Evolutionary conservation across 2,113 vertebrate species (phyloP).

Genomic region (Crotalus tigris): DNA sequence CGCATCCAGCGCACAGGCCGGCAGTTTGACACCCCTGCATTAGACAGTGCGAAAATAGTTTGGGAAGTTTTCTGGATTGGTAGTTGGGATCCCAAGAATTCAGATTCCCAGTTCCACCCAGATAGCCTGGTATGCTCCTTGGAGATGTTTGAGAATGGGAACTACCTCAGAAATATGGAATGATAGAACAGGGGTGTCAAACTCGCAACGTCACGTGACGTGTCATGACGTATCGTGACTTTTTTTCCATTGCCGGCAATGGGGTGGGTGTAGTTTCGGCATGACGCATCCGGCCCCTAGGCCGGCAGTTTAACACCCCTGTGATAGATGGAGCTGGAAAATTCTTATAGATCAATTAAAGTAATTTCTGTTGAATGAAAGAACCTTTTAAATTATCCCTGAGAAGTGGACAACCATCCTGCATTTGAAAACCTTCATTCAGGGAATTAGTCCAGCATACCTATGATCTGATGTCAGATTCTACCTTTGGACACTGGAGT

Average conservation of each 20-base stretch:
- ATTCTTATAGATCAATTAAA: neutral
- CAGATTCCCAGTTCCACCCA: neutral
- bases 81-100: neutral
- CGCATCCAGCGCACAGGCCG: no score
- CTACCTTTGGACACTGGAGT: neutral
- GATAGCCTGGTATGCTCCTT: neutral
- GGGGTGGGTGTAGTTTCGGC: no score
- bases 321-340: neutral
- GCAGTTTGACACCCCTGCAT: neutral
- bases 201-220: rapidly evolving
- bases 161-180: neutral
- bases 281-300: no score
- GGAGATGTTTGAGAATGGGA: neutral
- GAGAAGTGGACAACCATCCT: neutral
- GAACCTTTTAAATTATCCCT: neutral
- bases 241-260: no score
- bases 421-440: neutral
- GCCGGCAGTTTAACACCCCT: no score
- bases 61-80: neutral
- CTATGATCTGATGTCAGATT: neutral
- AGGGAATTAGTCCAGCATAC: neutral
- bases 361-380: neutral
- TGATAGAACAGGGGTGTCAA: neutral
- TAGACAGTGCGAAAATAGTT: neutral
- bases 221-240: no score